Percentiles rank a stretch among this genome's conserved stretches.
Conservation (phyloP, 2,113 vertebrate genomes). For the Lampris incognitus region DNA sequence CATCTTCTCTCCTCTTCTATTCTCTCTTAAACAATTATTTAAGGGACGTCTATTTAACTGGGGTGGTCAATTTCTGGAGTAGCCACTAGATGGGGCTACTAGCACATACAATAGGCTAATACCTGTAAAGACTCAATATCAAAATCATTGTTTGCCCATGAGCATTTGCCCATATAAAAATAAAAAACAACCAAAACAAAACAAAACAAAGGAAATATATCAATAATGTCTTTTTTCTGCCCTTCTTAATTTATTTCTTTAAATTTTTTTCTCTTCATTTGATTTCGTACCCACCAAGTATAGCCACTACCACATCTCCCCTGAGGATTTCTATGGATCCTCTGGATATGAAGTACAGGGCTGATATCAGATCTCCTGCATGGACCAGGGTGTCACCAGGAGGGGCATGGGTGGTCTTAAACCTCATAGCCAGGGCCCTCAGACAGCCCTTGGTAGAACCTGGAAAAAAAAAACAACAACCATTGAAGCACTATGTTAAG, state of each 20-base stretch:
- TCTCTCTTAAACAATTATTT: no score
- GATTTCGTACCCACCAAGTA: conserved; percentile 82
- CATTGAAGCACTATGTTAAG: not conserved
- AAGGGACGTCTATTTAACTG: no score
- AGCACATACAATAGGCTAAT: not conserved
- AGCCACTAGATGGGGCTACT: conserved; percentile 21
- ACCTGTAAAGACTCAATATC: no score
- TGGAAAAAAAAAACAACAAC: conserved; percentile 1
- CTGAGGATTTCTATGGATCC: conserved; percentile 94
- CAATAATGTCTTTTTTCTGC: no score
- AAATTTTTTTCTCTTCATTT: not conserved
- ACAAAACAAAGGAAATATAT: no score
- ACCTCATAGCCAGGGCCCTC: conserved; percentile 91
- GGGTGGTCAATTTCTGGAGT: not conserved
- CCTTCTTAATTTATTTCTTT: not conserved
- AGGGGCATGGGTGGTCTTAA: conserved; percentile 90
- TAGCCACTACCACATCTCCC: conserved; percentile 89
- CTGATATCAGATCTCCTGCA: conserved; percentile 89
- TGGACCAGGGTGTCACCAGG: conserved; percentile 93
- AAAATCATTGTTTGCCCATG: no score
- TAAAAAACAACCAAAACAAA: no score
- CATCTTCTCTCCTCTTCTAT: no score
- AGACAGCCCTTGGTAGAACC: conserved; percentile 91
- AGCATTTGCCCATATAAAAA: no score
- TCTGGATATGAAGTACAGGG: conserved; percentile 93